Evolutionary conservation across 1,140 invertebrate species (phyloP), one percentile per base, ranked within the genome.

Genomic region (Saccostrea echinata): DNA sequence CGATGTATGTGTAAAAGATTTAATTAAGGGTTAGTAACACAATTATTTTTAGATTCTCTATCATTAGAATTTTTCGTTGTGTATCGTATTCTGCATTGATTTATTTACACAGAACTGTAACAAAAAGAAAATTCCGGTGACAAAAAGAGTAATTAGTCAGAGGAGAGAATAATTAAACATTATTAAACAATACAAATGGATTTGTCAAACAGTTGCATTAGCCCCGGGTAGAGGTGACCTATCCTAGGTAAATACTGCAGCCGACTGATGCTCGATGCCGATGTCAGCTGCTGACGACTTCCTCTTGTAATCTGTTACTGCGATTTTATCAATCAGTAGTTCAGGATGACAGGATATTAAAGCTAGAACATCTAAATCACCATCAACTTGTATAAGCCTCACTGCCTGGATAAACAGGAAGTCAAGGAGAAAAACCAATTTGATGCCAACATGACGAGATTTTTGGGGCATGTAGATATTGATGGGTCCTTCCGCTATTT

Each of bases 271-370:
- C n/a, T 21, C 13, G n/a, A 18, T 61, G 55, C 18, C 13, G n/a
- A 18, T 61, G 55, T 18, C 55, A n/a, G 55, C n/a, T 18, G 55
- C 6, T 21, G 55, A 61, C n/a, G n/a, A 61, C 55, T 61, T 61
- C 55, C 55, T 61, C 0, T 61, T 61, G 55, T 76, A 76, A 76
- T 76, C 68, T 30, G 27, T 76, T 24, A 76, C 27, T 30, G 68
- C 21, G 68, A 30, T 33, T 76, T 71, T 33, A 76, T 76, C 68
- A 76, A 76, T 76, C 68, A 76, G 27, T 12, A 3, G 27, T 33
- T 76, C 68, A 30, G 27, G 68, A 76, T 30, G 68, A 76, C 68
- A 76, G 68, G 68, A 76, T 76, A 76, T 76, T 76, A 27, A 76
- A 76, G 27, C 27, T 11, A 30, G 27, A 13, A 76, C 68, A 76